Evolutionary conservation across 2,797 vertebrate species (phyloP).

Genomic region (Odontamblyopus lacepedii): DNA sequence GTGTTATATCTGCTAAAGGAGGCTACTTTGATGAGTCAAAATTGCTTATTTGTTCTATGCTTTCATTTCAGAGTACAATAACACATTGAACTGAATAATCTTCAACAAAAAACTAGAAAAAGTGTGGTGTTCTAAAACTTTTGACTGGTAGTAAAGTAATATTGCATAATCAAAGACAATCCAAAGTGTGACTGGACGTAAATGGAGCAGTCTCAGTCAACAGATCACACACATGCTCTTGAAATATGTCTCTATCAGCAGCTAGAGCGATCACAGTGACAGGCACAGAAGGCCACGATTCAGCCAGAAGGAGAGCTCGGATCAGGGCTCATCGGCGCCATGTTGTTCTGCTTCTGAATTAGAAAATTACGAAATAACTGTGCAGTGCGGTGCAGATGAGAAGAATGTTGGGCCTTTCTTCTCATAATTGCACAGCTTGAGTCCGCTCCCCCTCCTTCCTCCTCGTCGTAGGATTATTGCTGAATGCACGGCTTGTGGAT

Average conservation of each 20-base stretch:
- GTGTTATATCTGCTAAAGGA: too few species aligned
- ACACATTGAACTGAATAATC: too few species aligned
- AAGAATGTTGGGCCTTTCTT: constrained; percentile 53
- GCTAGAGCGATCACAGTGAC: constrained; percentile 51
- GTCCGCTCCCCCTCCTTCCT: constrained; percentile 49
- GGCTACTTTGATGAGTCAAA: too few species aligned
- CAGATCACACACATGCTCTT: constrained; percentile 21
- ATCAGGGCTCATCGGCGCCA: constrained; percentile 37
- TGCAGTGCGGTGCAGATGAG: constrained; percentile 61
- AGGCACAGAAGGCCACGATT: constrained; percentile 45
- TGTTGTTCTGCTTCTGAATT: constrained; percentile 55
- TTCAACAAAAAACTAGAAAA: too few species aligned
- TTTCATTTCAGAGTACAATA: too few species aligned
- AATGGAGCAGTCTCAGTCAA: constrained; percentile 15
- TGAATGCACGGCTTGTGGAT: constrained; percentile 58
- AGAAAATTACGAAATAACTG: constrained; percentile 58
- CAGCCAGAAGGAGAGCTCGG: constrained; percentile 51
- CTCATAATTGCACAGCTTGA: constrained; percentile 70
- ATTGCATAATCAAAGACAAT: not conserved
- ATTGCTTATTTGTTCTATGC: too few species aligned
- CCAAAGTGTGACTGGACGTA: constrained; percentile 24
- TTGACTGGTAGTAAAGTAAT: too few species aligned
- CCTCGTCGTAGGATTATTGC: constrained; percentile 51
- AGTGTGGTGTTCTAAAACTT: too few species aligned
- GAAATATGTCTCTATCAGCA: constrained; percentile 24